Percentiles rank a stretch among this genome's conserved stretches.
Conservation (phyloP, 2,888 invertebrate species). For the Sycophila texana region DNA sequence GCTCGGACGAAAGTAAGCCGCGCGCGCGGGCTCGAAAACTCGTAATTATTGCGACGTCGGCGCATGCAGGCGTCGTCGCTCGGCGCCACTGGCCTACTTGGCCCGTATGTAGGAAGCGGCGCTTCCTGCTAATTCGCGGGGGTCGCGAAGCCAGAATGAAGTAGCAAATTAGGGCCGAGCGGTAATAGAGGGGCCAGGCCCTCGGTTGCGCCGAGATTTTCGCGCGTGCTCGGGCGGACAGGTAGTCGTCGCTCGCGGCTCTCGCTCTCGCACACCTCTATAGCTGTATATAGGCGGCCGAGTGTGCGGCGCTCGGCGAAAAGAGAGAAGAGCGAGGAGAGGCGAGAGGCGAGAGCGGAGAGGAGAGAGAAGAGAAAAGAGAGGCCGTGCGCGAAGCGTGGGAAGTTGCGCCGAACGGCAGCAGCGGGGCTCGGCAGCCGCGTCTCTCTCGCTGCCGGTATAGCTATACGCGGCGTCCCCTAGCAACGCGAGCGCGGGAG, state of each 20-base stretch:
- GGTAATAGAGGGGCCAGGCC: too few species aligned
- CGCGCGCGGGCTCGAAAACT: slow-evolving; percentile 28
- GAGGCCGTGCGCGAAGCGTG: slow-evolving; percentile 64
- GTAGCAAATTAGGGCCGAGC: slow-evolving; percentile 1
- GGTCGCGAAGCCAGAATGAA: too few species aligned
- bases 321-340: slow-evolving; percentile 9
- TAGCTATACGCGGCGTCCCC: slow-evolving; percentile 41
- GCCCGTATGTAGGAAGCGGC: too few species aligned
- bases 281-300: too few species aligned
- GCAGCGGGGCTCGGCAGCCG: slow-evolving; percentile 50
- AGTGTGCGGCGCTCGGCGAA: background rate
- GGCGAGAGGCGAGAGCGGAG: slow-evolving; percentile 18
- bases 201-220: too few species aligned
- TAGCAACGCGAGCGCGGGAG: slow-evolving; percentile 34
- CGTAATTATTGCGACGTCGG: slow-evolving; percentile 35
- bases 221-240: slow-evolving; percentile 11
- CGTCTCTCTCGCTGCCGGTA: slow-evolving; percentile 7
- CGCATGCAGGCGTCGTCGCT: too few species aligned
- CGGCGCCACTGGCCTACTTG: too few species aligned
- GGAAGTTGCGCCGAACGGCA: slow-evolving; percentile 63
- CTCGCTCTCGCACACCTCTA: slow-evolving; percentile 9
- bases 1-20: slow-evolving; percentile 37
- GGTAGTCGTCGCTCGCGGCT: slow-evolving; percentile 37
- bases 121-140: too few species aligned
- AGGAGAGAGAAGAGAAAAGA: slow-evolving; percentile 46